A percentile compares a stretch with the other conserved stretches of the same genome.
phyloP scores from a whole-genome alignment of 2,888 invertebrate species.

The Dioctria linearis region DNA sequence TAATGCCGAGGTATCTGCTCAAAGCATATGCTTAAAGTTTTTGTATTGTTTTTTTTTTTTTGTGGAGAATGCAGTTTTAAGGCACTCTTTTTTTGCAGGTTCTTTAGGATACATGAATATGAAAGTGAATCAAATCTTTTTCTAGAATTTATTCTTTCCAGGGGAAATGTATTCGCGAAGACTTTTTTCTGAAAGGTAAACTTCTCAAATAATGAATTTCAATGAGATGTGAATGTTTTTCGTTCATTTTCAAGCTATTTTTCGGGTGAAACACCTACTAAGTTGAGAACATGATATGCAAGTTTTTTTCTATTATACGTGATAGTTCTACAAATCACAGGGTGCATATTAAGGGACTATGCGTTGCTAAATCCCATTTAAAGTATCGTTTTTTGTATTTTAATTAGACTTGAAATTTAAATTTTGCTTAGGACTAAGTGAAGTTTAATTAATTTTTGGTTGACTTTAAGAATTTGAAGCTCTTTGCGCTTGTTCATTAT shows the following conservation, averaged over 20 bases:
- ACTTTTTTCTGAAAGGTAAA: constrained; percentile 6
- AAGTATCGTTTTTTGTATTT: no score
- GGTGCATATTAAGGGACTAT: constrained; percentile 9
- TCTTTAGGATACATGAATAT: constrained; percentile 44
- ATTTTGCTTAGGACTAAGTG: no score
- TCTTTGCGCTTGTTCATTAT: no score
- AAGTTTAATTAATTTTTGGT: no score
- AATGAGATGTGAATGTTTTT: constrained; percentile 38
- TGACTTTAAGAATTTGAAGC: no score
- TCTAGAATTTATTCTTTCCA: constrained; percentile 7
- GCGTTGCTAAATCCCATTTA: no score
- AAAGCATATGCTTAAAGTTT: neutral
- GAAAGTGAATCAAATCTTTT: constrained; percentile 23
- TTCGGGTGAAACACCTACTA: constrained; percentile 25
- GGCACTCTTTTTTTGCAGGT: constrained; percentile 6
- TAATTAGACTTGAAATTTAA: no score
- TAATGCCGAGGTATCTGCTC: constrained; percentile 12
- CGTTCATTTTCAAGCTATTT: constrained; percentile 35
- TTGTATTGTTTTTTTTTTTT: neutral
- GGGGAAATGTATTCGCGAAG: neutral
- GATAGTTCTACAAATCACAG: constrained; percentile 9
- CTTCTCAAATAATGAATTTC: constrained; percentile 40
- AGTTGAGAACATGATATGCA: constrained; percentile 1
- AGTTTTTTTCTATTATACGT: constrained; percentile 23
- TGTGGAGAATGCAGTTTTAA: constrained; percentile 16